phyloP scores from a whole-genome alignment of 2,888 invertebrate species.

The Ochropleura leucogaster region DNA sequence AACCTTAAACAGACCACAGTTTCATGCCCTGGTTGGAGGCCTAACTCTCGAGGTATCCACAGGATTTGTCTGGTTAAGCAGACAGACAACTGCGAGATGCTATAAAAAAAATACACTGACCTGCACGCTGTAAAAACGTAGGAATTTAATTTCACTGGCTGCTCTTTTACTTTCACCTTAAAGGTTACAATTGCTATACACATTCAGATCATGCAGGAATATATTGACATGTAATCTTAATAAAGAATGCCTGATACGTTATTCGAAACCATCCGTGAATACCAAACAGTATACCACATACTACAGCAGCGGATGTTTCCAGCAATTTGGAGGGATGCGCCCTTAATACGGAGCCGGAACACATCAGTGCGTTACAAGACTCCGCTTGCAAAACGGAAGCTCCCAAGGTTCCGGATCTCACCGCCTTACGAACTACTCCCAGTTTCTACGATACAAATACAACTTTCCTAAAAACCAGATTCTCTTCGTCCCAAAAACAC shows the following conservation, averaged over 20 bases:
- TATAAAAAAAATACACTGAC: no score
- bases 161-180: neutral
- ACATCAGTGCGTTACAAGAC: conserved; percentile 51
- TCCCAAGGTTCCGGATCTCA: conserved; percentile 37
- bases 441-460: conserved; percentile 49
- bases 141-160: no score
- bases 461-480: conserved; percentile 55
- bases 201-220: conserved; percentile 23
- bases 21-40: no score
- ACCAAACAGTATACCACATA: conserved; percentile 39
- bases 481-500: conserved; percentile 51
- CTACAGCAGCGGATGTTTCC: conserved; percentile 39
- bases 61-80: no score
- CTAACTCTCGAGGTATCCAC: no score
- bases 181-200: neutral
- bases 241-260: conserved; percentile 44
- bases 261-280: conserved; percentile 41
- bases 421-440: conserved; percentile 33
- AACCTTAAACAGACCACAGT: no score
- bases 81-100: no score
- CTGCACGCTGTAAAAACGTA: no score
- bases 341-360: conserved; percentile 50
- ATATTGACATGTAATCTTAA: conserved; percentile 36
- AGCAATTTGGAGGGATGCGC: conserved; percentile 48
- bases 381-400: conserved; percentile 47